Evolutionary conservation across 2,113 vertebrate genomes (phyloP), one percentile per base, ranked within the genome.

Genomic region (Lanius ludovicianus): DNA sequence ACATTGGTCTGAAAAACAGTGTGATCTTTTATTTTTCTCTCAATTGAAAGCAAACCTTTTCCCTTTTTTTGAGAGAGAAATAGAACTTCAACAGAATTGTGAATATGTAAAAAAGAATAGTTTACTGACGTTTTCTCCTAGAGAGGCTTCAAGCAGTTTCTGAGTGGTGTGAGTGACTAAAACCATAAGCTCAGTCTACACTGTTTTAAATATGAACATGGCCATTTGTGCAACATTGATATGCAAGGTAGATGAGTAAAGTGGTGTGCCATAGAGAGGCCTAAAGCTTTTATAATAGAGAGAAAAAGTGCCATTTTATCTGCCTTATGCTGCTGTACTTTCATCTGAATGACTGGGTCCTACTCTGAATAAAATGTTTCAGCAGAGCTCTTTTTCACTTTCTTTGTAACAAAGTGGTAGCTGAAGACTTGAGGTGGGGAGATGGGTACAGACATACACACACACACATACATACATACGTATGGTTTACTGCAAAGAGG

Each of bases 231-330:
- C 70, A 84, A 84, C 84, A 65, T 1, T 35, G 49, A 82, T 89
- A 92, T 67, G 47, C 39, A 80, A 86, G 49, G 68, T 53, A 70
- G 55, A 33, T 82, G 59, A 90, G 19, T 75, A 74, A 95, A 93
- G 25, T 86, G 64, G 68, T 77, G 69, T 69, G 87, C 81, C 55
- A 64, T 42, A 44, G 13, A 90, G 42, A 84, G 39, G 76, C 56
- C 59, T 74, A 78, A 75, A 76, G 65, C 19, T 93, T 95, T 59
- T 55, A 31, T 44, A 93, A 85, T 2, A 87, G 49, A 92, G 95
- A 68, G 46, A 96, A 97, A 63, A 60, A 75, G 77, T 44, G 87
- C 53, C n/a, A 94, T 96, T 86, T 94, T 81, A 69, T 87, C 95
- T 94, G 86, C 82, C 46, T 90, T 89, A 56, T 44, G 55, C 55